Evolutionary conservation across 1,140 invertebrate species (phyloP).

Genomic region (Panulirus ornatus): DNA sequence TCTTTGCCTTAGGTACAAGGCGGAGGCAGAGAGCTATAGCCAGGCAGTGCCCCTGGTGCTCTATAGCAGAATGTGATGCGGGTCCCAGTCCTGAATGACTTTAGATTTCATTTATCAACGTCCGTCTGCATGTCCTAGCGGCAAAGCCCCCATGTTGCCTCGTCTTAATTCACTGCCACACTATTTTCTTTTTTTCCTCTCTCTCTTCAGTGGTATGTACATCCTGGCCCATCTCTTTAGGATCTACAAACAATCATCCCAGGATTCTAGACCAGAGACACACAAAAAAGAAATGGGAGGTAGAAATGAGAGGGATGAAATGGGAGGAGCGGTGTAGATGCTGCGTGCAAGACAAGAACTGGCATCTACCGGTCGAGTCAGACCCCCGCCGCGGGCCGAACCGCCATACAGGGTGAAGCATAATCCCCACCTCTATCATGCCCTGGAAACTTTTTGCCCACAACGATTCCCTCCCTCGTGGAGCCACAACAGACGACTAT

Average conservation of each 20-base stretch:
- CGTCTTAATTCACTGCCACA: not conserved
- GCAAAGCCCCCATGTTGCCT: not conserved
- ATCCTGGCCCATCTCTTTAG: too few relatives aligned
- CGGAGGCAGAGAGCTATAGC: too few relatives aligned
- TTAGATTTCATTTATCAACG: conserved; percentile 14
- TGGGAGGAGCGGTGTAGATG: not conserved
- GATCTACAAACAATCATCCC: too few relatives aligned
- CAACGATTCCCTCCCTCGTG: not conserved
- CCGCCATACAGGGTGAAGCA: conserved; percentile 35
- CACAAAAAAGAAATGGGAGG: not conserved
- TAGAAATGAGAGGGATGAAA: not conserved
- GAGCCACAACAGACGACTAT: not conserved
- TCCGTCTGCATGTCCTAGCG: not conserved
- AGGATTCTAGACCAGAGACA: too few relatives aligned
- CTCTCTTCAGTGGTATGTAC: too few relatives aligned
- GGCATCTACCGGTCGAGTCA: conserved; percentile 46
- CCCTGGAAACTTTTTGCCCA: not conserved
- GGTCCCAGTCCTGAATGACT: not conserved
- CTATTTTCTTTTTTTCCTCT: too few relatives aligned
- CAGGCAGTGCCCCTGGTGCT: too few relatives aligned
- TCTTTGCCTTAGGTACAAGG: too few relatives aligned
- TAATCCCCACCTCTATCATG: not conserved
- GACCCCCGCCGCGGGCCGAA: conserved; percentile 20
- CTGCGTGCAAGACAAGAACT: conserved; percentile 25
- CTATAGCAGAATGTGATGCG: too few relatives aligned